phyloP scores from a whole-genome alignment of 2,113 vertebrate genomes.

The Amblyornis subalaris region DNA sequence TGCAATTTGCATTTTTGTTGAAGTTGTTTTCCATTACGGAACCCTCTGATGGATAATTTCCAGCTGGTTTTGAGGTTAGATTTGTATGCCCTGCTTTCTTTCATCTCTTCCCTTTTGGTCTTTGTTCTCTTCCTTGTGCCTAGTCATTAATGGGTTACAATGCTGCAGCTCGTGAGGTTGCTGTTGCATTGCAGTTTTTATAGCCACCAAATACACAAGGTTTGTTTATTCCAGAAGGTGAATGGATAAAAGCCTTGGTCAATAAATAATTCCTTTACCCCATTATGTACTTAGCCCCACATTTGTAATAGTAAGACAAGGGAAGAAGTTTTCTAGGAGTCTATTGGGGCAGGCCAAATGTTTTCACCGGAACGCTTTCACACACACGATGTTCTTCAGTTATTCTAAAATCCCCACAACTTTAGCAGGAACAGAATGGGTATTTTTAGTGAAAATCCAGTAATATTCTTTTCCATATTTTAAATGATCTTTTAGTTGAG shows the following conservation, averaged over 20 bases:
- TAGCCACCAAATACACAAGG: not conserved
- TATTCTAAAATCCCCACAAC: not conserved
- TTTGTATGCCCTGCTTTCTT: not conserved
- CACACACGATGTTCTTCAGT: not conserved
- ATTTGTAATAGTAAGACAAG: not conserved
- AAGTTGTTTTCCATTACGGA: not conserved
- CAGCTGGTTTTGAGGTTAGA: not conserved
- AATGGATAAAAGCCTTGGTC: not conserved
- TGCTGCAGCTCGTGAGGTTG: not conserved
- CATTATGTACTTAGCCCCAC: not conserved
- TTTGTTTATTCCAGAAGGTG: not conserved
- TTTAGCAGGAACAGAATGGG: not conserved
- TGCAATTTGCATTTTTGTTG: not conserved
- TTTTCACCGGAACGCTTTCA: not conserved
- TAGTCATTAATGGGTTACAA: not conserved
- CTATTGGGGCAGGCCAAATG: not conserved
- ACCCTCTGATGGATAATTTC: not conserved
- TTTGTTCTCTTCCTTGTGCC: not conserved
- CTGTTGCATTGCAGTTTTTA: not conserved
- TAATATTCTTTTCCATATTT: not conserved
- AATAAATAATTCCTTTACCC: not conserved
- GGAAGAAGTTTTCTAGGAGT: not conserved
- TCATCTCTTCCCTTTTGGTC: not conserved
- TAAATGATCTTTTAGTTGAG: not conserved
- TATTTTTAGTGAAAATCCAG: not conserved